Evolutionary conservation across 2,113 vertebrate species (phyloP).

Genomic region (Crypturellus undulatus): DNA sequence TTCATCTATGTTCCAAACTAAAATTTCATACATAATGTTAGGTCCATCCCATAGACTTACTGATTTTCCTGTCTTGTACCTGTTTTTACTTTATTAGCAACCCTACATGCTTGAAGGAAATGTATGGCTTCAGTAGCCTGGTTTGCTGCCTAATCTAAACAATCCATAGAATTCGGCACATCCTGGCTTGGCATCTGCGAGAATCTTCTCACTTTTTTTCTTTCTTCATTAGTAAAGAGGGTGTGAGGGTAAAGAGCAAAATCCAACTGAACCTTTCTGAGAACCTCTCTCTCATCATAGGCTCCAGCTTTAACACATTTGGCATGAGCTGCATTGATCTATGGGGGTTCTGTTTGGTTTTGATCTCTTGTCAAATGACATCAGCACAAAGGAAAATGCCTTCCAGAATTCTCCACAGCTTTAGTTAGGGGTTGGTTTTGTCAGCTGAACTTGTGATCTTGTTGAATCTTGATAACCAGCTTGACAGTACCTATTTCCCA

Average conservation of each 20-base stretch:
- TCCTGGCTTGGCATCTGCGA: neutral
- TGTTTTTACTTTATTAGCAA: neutral
- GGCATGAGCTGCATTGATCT: neutral
- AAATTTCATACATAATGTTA: neutral
- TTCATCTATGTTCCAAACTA: accelerated
- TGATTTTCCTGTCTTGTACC: neutral
- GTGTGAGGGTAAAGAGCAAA: neutral
- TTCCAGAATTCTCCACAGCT: neutral
- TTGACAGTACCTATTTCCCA: neutral
- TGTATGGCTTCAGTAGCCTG: neutral
- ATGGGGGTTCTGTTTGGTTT: accelerated
- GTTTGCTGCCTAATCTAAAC: neutral
- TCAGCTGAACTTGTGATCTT: neutral
- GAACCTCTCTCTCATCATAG: neutral
- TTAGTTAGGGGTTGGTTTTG: neutral
- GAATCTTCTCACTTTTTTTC: neutral
- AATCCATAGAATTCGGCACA: accelerated
- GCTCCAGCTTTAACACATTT: neutral
- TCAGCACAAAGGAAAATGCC: neutral
- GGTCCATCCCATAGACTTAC: accelerated
- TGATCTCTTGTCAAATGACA: neutral
- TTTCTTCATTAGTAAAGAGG: accelerated
- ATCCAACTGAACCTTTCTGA: neutral
- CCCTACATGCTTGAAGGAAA: accelerated
- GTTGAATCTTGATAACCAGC: neutral